phyloP scores from a whole-genome alignment of 1,140 invertebrate species.

The Schlechtendalia chinensis region DNA sequence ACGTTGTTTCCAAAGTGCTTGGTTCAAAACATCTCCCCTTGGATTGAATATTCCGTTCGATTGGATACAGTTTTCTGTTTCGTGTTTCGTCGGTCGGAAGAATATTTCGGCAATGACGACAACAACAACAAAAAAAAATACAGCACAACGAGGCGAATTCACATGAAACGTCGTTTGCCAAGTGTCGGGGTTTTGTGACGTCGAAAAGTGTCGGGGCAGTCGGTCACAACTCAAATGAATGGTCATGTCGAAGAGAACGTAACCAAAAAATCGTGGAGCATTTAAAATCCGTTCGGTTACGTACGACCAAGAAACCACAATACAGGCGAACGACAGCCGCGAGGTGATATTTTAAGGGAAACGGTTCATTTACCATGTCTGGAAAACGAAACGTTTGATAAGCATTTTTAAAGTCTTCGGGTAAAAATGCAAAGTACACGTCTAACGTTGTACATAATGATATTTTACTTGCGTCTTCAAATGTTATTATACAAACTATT shows the following conservation, averaged over 20 bases:
- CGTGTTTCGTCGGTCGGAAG: neutral
- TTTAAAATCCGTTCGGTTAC: neutral
- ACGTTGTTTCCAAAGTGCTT: neutral
- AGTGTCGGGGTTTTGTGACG: neutral
- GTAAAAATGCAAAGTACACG: constrained; percentile 3
- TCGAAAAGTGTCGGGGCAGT: neutral
- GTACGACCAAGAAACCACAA: neutral
- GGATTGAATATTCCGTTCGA: neutral
- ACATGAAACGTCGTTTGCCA: neutral
- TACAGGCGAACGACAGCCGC: neutral
- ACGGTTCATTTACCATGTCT: neutral
- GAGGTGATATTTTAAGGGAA: constrained; percentile 1
- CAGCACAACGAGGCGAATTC: neutral
- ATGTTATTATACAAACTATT: constrained; percentile 3
- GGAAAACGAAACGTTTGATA: neutral
- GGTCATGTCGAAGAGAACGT: neutral
- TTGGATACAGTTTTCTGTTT: neutral
- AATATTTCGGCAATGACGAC: constrained; percentile 9
- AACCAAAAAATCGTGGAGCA: neutral
- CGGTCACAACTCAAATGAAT: neutral
- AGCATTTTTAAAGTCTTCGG: neutral
- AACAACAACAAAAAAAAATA: neutral
- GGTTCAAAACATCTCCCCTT: neutral
- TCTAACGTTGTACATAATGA: neutral
- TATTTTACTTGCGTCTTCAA: neutral